These are phyloP conservation scores for Eospalax fontanierii DNA, from an alignment of 2,797 vertebrate species.

Conservation along the genomic window DNA sequence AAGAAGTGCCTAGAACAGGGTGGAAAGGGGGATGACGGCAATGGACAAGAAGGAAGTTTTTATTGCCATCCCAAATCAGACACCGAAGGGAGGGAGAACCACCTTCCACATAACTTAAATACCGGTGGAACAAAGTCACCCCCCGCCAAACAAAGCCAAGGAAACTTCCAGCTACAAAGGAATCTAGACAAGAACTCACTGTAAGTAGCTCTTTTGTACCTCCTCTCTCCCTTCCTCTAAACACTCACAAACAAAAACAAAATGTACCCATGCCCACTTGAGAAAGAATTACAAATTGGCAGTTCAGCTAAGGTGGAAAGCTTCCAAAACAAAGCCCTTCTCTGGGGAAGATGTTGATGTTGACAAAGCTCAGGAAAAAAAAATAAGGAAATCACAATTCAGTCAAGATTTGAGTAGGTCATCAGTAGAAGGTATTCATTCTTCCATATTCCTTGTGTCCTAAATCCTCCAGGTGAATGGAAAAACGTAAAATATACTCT, in stretches of 20 bases:
- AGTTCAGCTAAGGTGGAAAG: constrained; percentile 77
- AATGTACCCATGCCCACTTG: constrained; percentile 87
- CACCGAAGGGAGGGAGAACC: constrained; percentile 20
- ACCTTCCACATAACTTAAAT: constrained; percentile 78
- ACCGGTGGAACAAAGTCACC: constrained; percentile 70
- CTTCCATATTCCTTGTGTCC: background rate
- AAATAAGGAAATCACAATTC: constrained; percentile 54
- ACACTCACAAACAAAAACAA: constrained; percentile 84
- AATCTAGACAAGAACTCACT: constrained; percentile 78
- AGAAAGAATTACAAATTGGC: constrained; percentile 86
- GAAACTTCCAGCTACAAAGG: constrained; percentile 69
- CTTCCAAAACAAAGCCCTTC: constrained; percentile 77
- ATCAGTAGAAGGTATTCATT: constrained; percentile 5
- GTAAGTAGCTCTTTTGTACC: constrained; percentile 71
- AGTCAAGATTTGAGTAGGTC: constrained; percentile 44
- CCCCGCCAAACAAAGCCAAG: constrained; percentile 73
- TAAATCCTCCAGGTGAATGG: constrained; percentile 5
- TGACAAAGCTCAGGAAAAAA: constrained; percentile 60
- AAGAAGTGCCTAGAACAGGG: background rate
- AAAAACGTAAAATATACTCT: constrained; percentile 18
- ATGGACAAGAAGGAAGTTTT: constrained; percentile 53
- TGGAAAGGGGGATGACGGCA: background rate
- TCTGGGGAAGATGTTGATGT: constrained; percentile 69
- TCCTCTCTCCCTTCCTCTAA: constrained; percentile 53
- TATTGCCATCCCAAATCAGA: constrained; percentile 63